Evolutionary conservation across 2,888 invertebrate genomes (phyloP), one percentile per base, ranked within the genome.

Genomic region (Eupeodes latifasciatus): DNA sequence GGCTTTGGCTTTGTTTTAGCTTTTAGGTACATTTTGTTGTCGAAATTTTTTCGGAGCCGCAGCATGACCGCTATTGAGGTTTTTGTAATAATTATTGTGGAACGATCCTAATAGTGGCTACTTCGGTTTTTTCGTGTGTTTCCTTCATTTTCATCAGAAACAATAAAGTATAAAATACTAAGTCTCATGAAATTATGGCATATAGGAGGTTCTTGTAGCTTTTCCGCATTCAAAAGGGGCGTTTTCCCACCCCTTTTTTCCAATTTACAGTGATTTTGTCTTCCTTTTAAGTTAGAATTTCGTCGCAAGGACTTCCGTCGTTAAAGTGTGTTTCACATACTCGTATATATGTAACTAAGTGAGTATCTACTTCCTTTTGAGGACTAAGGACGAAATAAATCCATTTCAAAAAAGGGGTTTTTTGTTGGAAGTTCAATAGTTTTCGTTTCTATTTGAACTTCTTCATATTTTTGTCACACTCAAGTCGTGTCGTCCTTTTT

Each of bases 61-160:
- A 81, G 81, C 72, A 80, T 77, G 67, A 88, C 88, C 88, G 66
- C 88, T 81, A 84, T 72, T 85, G 88, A 78, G 84, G 88, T 88
- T 88, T 27, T 85, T 78, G 75, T 85, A 88, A 87, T 61, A 6
- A 49, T 66, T 66, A 66, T 81, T 88, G 81, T 81, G 81, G 75
- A 78, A 64, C 53, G 59, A 77, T 74, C 83, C 72, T 83, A 57
- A 77, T 57, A 59, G 57, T 69, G 51, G 51, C 6, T n/a, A 34
- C 27, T 27, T 27, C 27, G 27, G 27, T 27, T 10, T 59, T 5
- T 61, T 7, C 16, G 34, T 49, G 27, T 66, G 49, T 27, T 16
- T 10, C 27, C 27, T 27, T 27, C 27, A 27, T 27, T 62, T 11
- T 64, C 10, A n/a, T 10, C 3, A 11, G 27, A 49, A 44, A 11